phyloP scores from a whole-genome alignment of 2,888 invertebrate genomes.

The Volucella inflata region DNA sequence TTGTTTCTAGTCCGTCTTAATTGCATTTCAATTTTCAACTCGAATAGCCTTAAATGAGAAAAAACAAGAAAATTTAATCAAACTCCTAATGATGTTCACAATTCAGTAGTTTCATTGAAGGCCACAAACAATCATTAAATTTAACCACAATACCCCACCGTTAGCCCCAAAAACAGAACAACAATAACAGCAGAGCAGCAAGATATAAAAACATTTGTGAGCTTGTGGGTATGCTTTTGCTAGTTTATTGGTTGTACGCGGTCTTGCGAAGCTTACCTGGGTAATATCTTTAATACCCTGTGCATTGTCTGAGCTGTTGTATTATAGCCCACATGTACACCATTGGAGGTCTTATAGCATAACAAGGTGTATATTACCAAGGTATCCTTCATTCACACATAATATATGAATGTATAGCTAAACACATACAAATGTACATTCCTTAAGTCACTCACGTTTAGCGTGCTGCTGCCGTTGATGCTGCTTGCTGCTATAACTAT shows the following conservation, averaged over 20 bases:
- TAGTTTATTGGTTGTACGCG: constrained; percentile 57
- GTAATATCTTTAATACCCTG: constrained; percentile 68
- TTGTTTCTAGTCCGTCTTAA: constrained; percentile 29
- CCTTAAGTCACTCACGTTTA: constrained; percentile 29
- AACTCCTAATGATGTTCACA: constrained; percentile 53
- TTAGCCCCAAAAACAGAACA: constrained; percentile 15
- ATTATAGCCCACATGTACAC: constrained; percentile 62
- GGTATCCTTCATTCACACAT: constrained; percentile 66
- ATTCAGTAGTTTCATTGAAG: constrained; percentile 56
- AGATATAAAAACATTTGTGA: not conserved
- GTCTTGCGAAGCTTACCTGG: constrained; percentile 33
- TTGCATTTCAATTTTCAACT: constrained; percentile 57
- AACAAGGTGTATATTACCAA: constrained; percentile 60
- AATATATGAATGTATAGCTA: constrained; percentile 13
- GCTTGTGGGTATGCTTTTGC: constrained; percentile 14
- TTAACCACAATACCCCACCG: constrained; percentile 16
- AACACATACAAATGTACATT: not conserved
- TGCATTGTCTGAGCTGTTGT: constrained; percentile 71
- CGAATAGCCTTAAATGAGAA: constrained; percentile 46
- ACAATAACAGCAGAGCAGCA: not conserved
- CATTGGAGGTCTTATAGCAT: constrained; percentile 45
- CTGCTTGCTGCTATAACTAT: too few relatives aligned
- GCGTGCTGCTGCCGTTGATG: not conserved
- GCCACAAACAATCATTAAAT: constrained; percentile 59
- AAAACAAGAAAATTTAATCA: constrained; percentile 50